These are phyloP conservation scores for Dioctria linearis DNA, from an alignment of 2,888 invertebrate genomes.

Conservation along the genomic window DNA sequence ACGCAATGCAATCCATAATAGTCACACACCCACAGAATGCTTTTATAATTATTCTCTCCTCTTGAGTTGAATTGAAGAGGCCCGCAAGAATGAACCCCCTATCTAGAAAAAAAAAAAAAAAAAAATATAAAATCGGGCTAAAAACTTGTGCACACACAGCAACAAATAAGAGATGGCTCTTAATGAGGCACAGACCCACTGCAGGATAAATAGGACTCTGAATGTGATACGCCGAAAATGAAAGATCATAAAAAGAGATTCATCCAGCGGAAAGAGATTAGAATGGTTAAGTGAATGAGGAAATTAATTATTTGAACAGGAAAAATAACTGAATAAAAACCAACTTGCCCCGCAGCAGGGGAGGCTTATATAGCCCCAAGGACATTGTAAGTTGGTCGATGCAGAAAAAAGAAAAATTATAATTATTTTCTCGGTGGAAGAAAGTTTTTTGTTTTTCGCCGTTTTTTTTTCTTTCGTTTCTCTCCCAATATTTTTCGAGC, in stretches of 20 bases:
- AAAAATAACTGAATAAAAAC: slow-evolving; percentile 20
- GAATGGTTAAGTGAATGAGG: slow-evolving; percentile 38
- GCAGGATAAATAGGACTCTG: neutral
- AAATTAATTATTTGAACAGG: slow-evolving; percentile 42
- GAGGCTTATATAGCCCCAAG: neutral
- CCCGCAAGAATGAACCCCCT: neutral
- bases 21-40: neutral
- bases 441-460: neutral
- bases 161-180: slow-evolving; percentile 10
- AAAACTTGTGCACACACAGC: slow-evolving; percentile 43
- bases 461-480: neutral
- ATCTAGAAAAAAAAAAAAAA: neutral
- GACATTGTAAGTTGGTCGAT: neutral
- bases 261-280: slow-evolving; percentile 38
- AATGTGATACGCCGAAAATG: slow-evolving; percentile 26
- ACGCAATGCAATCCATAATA: neutral
- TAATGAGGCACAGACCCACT: slow-evolving; percentile 10
- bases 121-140: slow-evolving; percentile 5
- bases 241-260: slow-evolving; percentile 17
- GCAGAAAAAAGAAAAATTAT: neutral
- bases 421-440: neutral
- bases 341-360: neutral
- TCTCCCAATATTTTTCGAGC: neutral
- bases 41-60: neutral
- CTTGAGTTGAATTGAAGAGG: no score